Percentiles rank a stretch among this genome's conserved stretches.
Conservation (phyloP, 2,888 invertebrate species). For the Tenthredo livida region DNA sequence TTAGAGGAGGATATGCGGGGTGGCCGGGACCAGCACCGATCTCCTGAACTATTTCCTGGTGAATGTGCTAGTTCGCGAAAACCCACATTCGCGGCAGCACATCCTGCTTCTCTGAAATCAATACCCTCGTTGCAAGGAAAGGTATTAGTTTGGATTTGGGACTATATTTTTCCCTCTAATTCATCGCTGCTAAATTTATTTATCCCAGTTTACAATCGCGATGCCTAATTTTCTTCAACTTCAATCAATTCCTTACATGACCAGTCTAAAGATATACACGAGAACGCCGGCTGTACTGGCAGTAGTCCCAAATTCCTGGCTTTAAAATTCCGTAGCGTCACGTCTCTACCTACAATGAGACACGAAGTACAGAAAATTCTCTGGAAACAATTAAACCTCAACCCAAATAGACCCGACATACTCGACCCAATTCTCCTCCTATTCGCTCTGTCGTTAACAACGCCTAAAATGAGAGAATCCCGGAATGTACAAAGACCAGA, state of each 20-base stretch:
- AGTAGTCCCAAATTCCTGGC: not conserved
- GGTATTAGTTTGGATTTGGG: not conserved
- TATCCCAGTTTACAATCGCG: too few species aligned
- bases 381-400: constrained; percentile 13
- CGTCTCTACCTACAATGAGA: not conserved
- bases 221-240: not conserved
- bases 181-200: not conserved
- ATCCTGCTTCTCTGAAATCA: constrained; percentile 73
- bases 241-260: not conserved
- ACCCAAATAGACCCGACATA: constrained; percentile 19
- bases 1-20: not conserved
- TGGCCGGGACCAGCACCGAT: constrained; percentile 14
- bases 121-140: constrained; percentile 69
- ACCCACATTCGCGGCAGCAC: constrained; percentile 75
- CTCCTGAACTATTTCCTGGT: constrained; percentile 69
- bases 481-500: not conserved
- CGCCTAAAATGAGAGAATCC: not conserved
- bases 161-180: not conserved
- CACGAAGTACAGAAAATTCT: not conserved
- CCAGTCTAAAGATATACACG: not conserved
- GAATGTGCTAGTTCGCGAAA: constrained; percentile 56
- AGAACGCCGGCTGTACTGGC: not conserved
- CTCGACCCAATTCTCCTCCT: not conserved
- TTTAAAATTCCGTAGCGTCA: not conserved
- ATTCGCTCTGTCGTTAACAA: not conserved